These are phyloP conservation scores for Aethes cnicana DNA, from an alignment of 2,888 invertebrate species.

Conservation along the genomic window DNA sequence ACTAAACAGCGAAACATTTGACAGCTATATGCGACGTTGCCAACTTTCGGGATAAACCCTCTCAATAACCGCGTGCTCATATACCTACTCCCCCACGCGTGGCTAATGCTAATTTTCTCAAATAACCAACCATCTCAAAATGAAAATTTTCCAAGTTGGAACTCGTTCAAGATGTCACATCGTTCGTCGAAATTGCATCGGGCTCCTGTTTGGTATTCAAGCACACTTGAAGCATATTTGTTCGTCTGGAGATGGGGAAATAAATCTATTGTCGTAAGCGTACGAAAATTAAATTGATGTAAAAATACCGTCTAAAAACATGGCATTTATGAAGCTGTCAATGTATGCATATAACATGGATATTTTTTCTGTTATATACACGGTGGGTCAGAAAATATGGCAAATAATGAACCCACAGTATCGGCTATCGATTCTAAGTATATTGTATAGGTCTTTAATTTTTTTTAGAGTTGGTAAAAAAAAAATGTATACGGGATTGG, in stretches of 20 bases:
- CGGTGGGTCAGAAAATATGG: no score
- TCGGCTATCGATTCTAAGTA: no score
- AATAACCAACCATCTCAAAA: slow-evolving; percentile 51
- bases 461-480: no score
- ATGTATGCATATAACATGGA: background rate
- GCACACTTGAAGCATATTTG: slow-evolving; percentile 63
- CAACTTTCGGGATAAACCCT: no score
- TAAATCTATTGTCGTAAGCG: slow-evolving; percentile 20
- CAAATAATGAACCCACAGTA: no score
- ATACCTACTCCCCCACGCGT: no score
- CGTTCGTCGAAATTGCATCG: slow-evolving; percentile 67
- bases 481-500: no score
- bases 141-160: slow-evolving; percentile 66
- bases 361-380: no score
- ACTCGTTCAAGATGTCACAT: slow-evolving; percentile 65
- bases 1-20: no score
- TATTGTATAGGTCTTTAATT: no score
- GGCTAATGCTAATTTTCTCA: slow-evolving; percentile 23
- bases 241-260: slow-evolving; percentile 36
- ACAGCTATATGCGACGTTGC: no score
- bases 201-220: slow-evolving; percentile 69
- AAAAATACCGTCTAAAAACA: background rate
- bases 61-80: no score
- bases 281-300: slow-evolving; percentile 11
- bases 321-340: background rate